phyloP scores from a whole-genome alignment of 2,888 invertebrate genomes.

The Abrostola triplasia region DNA sequence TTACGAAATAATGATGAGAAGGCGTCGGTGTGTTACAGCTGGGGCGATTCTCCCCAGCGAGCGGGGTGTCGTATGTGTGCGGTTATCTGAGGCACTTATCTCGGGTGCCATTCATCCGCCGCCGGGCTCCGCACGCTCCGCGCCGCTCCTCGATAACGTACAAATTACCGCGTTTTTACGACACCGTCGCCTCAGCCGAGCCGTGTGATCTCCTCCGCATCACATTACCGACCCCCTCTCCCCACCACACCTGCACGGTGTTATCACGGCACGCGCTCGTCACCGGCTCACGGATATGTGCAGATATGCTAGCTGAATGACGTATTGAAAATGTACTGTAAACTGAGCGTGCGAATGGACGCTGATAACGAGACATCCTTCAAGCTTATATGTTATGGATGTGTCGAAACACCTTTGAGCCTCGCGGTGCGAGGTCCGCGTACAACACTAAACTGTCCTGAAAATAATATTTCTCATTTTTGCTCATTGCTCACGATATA shows the following conservation, averaged over 20 bases:
- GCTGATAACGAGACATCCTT: no score
- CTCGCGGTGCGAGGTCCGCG: no score
- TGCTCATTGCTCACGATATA: no score
- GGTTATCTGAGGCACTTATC: slow-evolving; percentile 9
- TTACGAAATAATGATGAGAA: background rate
- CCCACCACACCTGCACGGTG: slow-evolving; percentile 3
- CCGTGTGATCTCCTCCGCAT: slow-evolving; percentile 11
- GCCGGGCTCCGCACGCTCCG: background rate
- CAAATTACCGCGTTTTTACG: slow-evolving; percentile 31
- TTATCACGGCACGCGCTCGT: background rate
- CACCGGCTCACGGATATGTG: no score
- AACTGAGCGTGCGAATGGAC: no score
- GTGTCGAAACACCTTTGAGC: no score
- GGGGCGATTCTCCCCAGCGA: background rate
- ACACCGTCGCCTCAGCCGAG: slow-evolving; percentile 7
- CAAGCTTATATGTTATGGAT: no score
- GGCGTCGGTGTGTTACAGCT: background rate
- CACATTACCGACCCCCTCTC: slow-evolving; percentile 8
- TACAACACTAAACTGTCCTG: no score
- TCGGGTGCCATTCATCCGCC: slow-evolving; percentile 1
- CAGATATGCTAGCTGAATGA: no score
- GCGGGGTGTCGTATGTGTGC: slow-evolving; percentile 1
- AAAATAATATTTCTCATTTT: no score
- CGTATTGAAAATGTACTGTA: no score
- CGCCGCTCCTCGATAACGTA: slow-evolving; percentile 24